Conservation (phyloP, 64 coral and sea anemone species). For the Porites lutea region DNA sequence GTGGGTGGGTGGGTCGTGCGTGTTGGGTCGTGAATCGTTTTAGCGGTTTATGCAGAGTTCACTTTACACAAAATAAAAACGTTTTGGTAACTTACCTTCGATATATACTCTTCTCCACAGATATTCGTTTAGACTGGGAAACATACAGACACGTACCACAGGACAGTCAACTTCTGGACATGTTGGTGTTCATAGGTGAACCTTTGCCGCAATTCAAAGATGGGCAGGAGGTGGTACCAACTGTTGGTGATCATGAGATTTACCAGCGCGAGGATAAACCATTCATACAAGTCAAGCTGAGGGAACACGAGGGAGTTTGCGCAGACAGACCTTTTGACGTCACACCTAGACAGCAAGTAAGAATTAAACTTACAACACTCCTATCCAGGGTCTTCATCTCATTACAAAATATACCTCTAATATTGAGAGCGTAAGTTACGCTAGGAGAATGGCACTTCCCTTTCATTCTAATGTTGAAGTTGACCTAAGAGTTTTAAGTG, state of each 20-base stretch:
- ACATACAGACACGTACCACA: slow-evolving; percentile 78
- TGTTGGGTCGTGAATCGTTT: too few relatives aligned
- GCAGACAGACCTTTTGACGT: slow-evolving; percentile 76
- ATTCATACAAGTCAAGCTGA: slow-evolving; percentile 85
- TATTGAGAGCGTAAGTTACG: too few relatives aligned
- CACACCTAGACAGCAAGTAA: slow-evolving; percentile 89
- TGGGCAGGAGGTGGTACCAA: slow-evolving; percentile 70
- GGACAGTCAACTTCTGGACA: slow-evolving; percentile 84
- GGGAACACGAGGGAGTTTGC: slow-evolving; percentile 74
- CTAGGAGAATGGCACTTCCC: too few relatives aligned
- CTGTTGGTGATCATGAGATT: slow-evolving; percentile 6
- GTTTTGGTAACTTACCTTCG: not conserved
- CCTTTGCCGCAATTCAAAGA: slow-evolving; percentile 73
- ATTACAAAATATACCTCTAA: too few relatives aligned
- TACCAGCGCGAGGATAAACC: slow-evolving; percentile 30
- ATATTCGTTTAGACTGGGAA: slow-evolving; percentile 97
- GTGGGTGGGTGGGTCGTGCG: too few relatives aligned
- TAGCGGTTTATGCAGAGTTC: too few relatives aligned
- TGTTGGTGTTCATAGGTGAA: slow-evolving; percentile 83
- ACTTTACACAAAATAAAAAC: too few relatives aligned
- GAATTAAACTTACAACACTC: not conserved
- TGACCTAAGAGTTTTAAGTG: too few relatives aligned
- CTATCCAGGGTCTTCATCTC: too few relatives aligned
- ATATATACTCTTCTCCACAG: not conserved
- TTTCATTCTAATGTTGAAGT: too few relatives aligned